A percentile compares a stretch with the other conserved stretches of the same genome.
Conservation (phyloP, 2,797 vertebrate species). For the Neopelma chrysocephalum region DNA sequence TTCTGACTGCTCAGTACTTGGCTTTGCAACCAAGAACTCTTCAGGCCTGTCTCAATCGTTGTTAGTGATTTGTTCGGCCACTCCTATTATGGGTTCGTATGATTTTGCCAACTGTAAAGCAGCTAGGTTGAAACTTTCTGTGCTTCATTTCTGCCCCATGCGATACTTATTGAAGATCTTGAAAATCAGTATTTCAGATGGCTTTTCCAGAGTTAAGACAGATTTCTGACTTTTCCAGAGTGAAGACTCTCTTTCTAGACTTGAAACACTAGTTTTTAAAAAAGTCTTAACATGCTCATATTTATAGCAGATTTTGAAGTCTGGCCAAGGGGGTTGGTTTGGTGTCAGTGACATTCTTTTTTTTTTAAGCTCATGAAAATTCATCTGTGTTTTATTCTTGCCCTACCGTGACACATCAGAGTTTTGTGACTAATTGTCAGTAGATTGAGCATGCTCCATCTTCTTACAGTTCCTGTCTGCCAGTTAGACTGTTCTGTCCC, state of each 20-base stretch:
- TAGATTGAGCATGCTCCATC: neutral
- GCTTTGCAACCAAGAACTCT: neutral
- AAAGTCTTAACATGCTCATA: neutral
- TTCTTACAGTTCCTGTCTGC: neutral
- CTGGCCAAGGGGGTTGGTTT: neutral
- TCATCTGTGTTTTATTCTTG: neutral
- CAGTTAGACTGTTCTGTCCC: neutral
- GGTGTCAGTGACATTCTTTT: neutral
- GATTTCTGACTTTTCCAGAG: neutral
- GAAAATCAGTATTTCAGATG: neutral
- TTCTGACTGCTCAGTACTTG: neutral
- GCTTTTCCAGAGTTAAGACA: neutral
- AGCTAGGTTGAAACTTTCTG: neutral
- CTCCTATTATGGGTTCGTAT: neutral
- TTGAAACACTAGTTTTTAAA: neutral
- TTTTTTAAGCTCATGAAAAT: neutral
- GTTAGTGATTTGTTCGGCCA: neutral
- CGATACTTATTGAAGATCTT: neutral
- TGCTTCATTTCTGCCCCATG: neutral
- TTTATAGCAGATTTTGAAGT: neutral
- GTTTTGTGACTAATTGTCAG: neutral
- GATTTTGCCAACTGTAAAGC: neutral
- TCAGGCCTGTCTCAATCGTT: accelerated
- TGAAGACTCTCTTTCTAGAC: neutral
- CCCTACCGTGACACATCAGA: neutral